These are phyloP conservation scores for Mythimna albipuncta DNA, from an alignment of 2,888 invertebrate species.

Conservation along the genomic window DNA sequence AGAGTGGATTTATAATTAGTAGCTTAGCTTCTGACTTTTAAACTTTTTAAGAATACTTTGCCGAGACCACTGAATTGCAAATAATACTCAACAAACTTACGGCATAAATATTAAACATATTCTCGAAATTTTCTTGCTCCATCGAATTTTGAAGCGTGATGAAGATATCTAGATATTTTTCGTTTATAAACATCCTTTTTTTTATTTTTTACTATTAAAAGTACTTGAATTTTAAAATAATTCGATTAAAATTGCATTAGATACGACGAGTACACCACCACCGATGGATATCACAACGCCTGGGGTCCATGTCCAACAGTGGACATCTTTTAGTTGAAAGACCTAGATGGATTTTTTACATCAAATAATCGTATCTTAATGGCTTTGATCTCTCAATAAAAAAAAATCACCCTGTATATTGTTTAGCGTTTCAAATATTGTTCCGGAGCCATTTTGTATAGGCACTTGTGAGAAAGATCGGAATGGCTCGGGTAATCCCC, in stretches of 20 bases:
- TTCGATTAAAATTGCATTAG: background rate
- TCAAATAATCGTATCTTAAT: background rate
- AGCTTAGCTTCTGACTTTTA: constrained; percentile 32
- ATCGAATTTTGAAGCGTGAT: background rate
- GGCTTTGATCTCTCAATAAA: background rate
- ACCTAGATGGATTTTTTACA: background rate
- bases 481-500: constrained; percentile 37
- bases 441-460: constrained; percentile 13
- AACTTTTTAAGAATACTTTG: constrained; percentile 40
- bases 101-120: constrained; percentile 29
- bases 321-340: background rate
- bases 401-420: constrained; percentile 3
- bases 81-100: constrained; percentile 24
- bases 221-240: too few relatives aligned
- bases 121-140: constrained; percentile 11
- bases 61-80: constrained; percentile 28
- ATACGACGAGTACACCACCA: background rate
- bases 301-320: background rate
- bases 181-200: background rate
- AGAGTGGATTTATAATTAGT: constrained; percentile 50
- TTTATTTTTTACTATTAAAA: too few relatives aligned
- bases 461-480: constrained; percentile 33
- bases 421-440: constrained; percentile 28
- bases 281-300: too few relatives aligned
- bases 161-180: background rate